phyloP scores from a whole-genome alignment of 2,797 vertebrate species.

The Silurus lanzhouensis region DNA sequence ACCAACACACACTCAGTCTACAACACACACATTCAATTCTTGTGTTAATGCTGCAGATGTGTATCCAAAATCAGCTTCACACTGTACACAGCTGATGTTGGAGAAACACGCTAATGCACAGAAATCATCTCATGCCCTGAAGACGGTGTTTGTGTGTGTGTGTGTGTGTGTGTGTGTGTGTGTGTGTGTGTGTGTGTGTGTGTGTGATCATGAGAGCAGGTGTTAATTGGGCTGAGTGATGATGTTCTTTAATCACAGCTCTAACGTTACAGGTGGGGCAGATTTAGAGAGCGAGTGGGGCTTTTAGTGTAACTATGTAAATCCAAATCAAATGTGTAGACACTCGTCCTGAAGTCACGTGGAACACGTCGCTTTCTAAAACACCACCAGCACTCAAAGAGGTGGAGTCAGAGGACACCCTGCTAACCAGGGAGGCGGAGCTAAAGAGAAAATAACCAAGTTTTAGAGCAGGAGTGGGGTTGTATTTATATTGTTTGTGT shows the following conservation, averaged over 20 bases:
- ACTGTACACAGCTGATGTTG: neutral
- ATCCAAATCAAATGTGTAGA: neutral
- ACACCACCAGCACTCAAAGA: neutral
- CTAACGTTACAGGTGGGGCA: neutral
- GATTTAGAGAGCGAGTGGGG: neutral
- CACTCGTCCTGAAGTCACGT: neutral
- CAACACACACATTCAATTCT: slow-evolving; percentile 34
- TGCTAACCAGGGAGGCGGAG: neutral
- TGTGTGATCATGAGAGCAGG: neutral
- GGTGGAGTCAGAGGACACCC: neutral
- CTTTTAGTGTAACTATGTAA: neutral
- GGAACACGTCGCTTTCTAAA: neutral
- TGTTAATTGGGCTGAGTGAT: neutral
- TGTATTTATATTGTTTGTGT: no score
- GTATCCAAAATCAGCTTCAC: neutral
- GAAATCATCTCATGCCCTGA: neutral
- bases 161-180: no score
- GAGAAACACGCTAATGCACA: neutral
- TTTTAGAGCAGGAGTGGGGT: neutral
- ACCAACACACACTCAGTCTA: slow-evolving; percentile 52
- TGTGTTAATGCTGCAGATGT: neutral
- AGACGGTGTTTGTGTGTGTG: no score
- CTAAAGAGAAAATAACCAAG: neutral
- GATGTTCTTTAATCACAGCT: neutral
- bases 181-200: no score